Conservation (phyloP, 2,797 vertebrate species). For the Thamnophis elegans region DNA sequence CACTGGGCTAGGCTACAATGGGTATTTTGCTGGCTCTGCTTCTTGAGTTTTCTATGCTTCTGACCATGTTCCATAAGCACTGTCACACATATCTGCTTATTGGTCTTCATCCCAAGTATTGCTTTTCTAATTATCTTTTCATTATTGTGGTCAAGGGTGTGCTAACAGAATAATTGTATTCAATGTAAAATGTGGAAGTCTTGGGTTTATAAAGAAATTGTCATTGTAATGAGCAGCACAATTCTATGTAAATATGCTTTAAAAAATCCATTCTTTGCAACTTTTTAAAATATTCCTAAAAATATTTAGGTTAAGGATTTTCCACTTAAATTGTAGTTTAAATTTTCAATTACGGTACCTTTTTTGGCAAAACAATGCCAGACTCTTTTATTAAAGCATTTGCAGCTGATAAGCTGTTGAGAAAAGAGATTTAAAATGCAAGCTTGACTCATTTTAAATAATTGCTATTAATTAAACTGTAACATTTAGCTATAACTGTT, state of each 20-base stretch:
- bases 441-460: neutral
- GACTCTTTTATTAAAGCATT: neutral
- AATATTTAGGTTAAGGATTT: neutral
- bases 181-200: conserved; percentile 23
- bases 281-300: neutral
- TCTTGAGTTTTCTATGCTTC: neutral
- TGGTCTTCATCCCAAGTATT: conserved; percentile 36
- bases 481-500: neutral
- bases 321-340: neutral
- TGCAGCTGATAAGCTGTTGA: neutral
- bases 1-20: neutral
- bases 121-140: conserved; percentile 25
- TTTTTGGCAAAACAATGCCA: neutral
- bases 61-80: neutral
- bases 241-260: neutral
- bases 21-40: neutral
- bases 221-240: neutral
- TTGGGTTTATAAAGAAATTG: conserved; percentile 18
- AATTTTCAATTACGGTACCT: neutral
- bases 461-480: neutral
- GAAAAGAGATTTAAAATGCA: neutral
- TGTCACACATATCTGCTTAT: conserved; percentile 3
- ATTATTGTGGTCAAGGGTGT: conserved; percentile 27
- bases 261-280: neutral
- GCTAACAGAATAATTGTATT: conserved; percentile 7